Conservation (phyloP, 2,797 vertebrate species). For the Ctenosaura bakeri region DNA sequence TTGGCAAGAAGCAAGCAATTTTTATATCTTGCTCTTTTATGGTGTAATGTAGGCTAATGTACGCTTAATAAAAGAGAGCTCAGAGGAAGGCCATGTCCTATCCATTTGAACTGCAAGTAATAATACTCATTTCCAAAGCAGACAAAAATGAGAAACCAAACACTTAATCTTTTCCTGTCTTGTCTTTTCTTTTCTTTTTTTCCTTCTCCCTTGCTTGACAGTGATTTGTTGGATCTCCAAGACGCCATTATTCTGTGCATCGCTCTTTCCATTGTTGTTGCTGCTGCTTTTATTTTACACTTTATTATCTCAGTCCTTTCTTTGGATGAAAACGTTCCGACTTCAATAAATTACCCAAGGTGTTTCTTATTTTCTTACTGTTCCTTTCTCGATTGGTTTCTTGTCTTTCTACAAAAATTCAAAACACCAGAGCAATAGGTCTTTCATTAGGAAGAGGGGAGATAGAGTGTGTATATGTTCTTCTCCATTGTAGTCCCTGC, state of each 20-base stretch:
- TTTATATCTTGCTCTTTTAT: conserved; percentile 40
- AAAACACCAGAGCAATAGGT: neutral
- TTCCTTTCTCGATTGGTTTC: conserved; percentile 29
- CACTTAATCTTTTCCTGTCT: conserved; percentile 28
- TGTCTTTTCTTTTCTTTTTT: conserved; percentile 11
- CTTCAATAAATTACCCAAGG: conserved; percentile 37
- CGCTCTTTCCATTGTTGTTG: conserved; percentile 33
- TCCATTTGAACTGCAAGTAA: neutral
- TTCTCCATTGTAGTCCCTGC: neutral
- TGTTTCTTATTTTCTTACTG: conserved; percentile 31
- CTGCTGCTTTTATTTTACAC: conserved; percentile 51
- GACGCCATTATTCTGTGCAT: conserved; percentile 38
- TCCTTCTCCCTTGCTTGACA: conserved; percentile 15
- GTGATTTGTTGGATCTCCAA: conserved; percentile 40
- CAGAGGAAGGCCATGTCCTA: neutral
- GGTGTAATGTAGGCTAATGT: conserved; percentile 28
- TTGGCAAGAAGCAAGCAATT: neutral
- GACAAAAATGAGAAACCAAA: neutral
- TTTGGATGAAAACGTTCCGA: conserved; percentile 45
- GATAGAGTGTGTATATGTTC: rapidly evolving
- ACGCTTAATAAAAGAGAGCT: conserved; percentile 30
- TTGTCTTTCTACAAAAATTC: conserved; percentile 32
- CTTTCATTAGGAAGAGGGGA: conserved; percentile 18
- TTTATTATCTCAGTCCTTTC: conserved; percentile 52
- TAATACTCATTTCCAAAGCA: conserved; percentile 22